Conservation (phyloP, 2,888 invertebrate species). For the Eupsilia transversa region DNA sequence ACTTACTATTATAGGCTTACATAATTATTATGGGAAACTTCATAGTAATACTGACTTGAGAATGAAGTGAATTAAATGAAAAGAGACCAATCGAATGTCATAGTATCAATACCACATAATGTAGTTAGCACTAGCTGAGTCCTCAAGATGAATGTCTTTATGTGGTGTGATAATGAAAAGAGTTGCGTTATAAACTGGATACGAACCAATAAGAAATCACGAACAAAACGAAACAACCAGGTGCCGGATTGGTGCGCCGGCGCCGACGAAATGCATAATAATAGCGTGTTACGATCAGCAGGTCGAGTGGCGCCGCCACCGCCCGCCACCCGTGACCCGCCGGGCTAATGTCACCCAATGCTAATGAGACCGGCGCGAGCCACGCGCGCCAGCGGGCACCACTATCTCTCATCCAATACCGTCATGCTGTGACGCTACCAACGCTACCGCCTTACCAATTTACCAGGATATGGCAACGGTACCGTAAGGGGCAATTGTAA, state of each 20-base stretch:
- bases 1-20: neutral
- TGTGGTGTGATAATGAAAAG: neutral
- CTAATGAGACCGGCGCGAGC: conserved; percentile 38
- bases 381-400: conserved; percentile 14
- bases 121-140: no score
- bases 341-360: conserved; percentile 53
- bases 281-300: conserved; percentile 29
- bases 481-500: no score
- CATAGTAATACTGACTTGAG: neutral
- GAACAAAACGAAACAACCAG: conserved; percentile 20
- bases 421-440: neutral
- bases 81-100: neutral
- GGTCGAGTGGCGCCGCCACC: conserved; percentile 14
- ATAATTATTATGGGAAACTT: neutral
- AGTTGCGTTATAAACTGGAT: neutral
- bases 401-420: neutral
- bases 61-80: neutral
- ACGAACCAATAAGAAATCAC: conserved; percentile 12
- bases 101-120: neutral
- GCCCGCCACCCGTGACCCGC: conserved; percentile 6
- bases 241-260: conserved; percentile 2
- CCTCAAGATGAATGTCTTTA: neutral
- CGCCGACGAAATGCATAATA: conserved; percentile 48
- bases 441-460: neutral
- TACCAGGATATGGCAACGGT: neutral